A percentile compares a stretch with the other conserved stretches of the same genome.
These are phyloP conservation scores for Setipinna tenuifilis DNA, from an alignment of 2,797 vertebrate genomes.

Conservation along the genomic window DNA sequence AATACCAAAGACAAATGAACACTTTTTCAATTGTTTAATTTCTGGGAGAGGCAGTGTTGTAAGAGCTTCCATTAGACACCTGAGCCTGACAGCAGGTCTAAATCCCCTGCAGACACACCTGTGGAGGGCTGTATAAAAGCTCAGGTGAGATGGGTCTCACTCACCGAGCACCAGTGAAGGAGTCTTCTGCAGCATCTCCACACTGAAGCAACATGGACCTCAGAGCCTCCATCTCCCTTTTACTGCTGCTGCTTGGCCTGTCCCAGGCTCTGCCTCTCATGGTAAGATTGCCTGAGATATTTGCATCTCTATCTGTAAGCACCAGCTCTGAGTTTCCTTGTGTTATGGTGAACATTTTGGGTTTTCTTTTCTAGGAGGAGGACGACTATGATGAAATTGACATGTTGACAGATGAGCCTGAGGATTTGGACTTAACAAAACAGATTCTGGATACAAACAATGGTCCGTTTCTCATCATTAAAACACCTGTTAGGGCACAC, in stretches of 20 bases:
- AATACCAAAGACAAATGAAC: too few relatives aligned
- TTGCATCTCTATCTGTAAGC: neutral
- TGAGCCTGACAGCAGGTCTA: neutral
- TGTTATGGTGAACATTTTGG: neutral
- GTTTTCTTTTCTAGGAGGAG: neutral
- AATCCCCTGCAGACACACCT: conserved; percentile 10
- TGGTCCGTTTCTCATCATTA: conserved; percentile 15
- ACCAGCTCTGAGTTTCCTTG: neutral
- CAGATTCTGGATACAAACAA: conserved; percentile 61
- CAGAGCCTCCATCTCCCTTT: conserved; percentile 53
- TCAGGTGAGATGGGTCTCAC: conserved; percentile 10
- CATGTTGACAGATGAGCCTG: neutral
- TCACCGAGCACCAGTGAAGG: neutral
- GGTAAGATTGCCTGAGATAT: conserved; percentile 27
- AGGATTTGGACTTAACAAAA: conserved; percentile 42
- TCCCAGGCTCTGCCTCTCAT: conserved; percentile 49
- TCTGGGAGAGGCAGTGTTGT: too few relatives aligned
- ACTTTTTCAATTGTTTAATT: too few relatives aligned
- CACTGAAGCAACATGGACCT: conserved; percentile 54
- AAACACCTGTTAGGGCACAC: too few relatives aligned
- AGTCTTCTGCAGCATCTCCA: conserved; percentile 32
- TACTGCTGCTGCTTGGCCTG: conserved; percentile 58
- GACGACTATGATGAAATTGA: too few relatives aligned
- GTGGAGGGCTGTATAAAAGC: conserved; percentile 8
- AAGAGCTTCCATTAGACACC: neutral